phyloP scores from a whole-genome alignment of 2,797 vertebrate species.

The Adrianichthys oophorus region DNA sequence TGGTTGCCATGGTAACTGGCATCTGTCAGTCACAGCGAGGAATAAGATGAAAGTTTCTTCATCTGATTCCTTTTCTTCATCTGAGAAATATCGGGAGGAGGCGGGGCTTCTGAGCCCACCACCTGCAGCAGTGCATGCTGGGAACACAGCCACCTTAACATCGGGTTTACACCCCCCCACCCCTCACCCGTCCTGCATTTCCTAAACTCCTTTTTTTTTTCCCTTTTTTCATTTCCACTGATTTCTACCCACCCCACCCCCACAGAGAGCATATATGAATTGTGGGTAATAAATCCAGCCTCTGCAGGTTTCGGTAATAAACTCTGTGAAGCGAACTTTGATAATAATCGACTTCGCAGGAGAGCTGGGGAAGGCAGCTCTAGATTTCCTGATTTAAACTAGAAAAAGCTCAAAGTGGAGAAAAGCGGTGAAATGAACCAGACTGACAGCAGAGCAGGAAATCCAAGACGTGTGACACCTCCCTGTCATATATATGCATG shows the following conservation, averaged over 20 bases:
- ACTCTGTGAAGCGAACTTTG: conserved; percentile 45
- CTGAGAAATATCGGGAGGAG: conserved; percentile 21
- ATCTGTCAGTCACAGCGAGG: conserved; percentile 33
- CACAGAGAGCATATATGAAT: conserved; percentile 57
- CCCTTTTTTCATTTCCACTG: conserved; percentile 36
- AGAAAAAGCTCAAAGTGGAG: neutral
- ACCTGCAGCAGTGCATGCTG: conserved; percentile 32
- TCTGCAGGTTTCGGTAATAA: conserved; percentile 62
- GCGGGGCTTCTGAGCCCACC: conserved; percentile 28
- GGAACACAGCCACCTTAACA: conserved; percentile 19
- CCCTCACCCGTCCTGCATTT: conserved; percentile 36
- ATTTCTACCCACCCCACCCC: conserved; percentile 12
- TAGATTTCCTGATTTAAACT: conserved; percentile 16
- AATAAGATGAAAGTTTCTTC: conserved; percentile 32
- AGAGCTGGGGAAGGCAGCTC: conserved; percentile 5
- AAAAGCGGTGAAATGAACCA: neutral
- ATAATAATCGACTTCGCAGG: conserved; percentile 49
- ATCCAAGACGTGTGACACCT: too few relatives aligned
- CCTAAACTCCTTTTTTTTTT: conserved; percentile 18
- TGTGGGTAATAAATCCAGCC: conserved; percentile 62
- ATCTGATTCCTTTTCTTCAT: conserved; percentile 25
- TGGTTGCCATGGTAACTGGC: conserved; percentile 34
- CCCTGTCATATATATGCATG: too few relatives aligned
- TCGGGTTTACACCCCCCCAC: conserved; percentile 3
- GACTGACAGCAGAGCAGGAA: neutral